Conservation (phyloP, 2,888 invertebrate genomes). For the Epinotia brunnichana region DNA sequence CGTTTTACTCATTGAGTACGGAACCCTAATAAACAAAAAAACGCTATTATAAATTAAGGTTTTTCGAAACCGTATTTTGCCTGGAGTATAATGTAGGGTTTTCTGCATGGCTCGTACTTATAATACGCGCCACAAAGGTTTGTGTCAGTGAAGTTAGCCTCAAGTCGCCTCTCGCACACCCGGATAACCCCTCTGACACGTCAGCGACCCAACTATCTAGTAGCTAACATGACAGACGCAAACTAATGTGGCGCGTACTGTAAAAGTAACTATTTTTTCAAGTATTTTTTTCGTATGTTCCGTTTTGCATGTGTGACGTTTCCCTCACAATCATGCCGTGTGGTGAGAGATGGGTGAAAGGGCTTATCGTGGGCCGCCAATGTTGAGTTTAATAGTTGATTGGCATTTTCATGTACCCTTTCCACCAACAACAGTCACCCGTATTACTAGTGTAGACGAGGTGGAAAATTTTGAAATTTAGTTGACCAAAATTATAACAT, state of each 20-base stretch:
- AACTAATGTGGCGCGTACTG: too few species aligned
- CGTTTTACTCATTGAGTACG: too few species aligned
- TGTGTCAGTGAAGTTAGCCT: background rate
- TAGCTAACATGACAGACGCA: too few species aligned
- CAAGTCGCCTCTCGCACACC: too few species aligned
- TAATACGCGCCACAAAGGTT: too few species aligned
- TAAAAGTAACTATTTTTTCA: conserved; percentile 1
- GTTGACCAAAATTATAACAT: background rate
- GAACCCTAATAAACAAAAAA: too few species aligned
- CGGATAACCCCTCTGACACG: too few species aligned
- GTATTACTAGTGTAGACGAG: conserved; percentile 16
- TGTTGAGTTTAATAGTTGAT: conserved; percentile 34
- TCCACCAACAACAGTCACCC: conserved; percentile 26
- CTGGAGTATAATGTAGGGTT: conserved; percentile 34
- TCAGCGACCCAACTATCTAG: too few species aligned
- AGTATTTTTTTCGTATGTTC: conserved; percentile 31
- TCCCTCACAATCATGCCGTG: conserved; percentile 42
- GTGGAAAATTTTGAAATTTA: conserved; percentile 26
- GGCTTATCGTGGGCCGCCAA: conserved; percentile 57
- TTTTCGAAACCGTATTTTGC: too few species aligned
- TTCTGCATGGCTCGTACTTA: conserved; percentile 35
- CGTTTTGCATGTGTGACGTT: conserved; percentile 44
- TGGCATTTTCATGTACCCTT: conserved; percentile 40
- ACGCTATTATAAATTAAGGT: too few species aligned
- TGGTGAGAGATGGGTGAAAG: conserved; percentile 71